phyloP scores from a whole-genome alignment of 2,113 vertebrate species.

The Cervus canadensis region DNA sequence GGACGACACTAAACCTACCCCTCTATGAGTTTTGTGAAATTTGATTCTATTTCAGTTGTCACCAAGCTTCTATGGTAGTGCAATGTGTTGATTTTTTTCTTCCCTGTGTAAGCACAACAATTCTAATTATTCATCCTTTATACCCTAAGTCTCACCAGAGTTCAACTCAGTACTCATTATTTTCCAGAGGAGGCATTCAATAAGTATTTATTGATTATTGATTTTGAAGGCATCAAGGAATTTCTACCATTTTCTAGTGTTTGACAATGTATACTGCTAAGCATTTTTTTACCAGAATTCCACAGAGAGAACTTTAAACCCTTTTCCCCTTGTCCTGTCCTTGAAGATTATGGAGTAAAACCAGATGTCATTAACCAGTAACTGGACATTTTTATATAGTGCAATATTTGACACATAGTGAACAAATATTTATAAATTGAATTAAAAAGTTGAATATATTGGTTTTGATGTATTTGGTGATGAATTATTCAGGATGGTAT shows the following conservation, averaged over 20 bases:
- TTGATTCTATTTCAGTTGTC: not conserved
- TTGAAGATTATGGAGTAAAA: not conserved
- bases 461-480: constrained; percentile 16
- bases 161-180: not conserved
- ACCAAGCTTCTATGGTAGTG: not conserved
- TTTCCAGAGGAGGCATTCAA: not conserved
- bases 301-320: not conserved
- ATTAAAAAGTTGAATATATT: not conserved
- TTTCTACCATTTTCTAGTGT: not conserved
- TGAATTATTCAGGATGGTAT: constrained; percentile 14
- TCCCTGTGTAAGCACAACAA: not conserved
- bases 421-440: constrained; percentile 7
- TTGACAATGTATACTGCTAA: not conserved
- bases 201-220: not conserved
- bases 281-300: not conserved
- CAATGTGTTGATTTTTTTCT: not conserved
- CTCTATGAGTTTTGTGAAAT: not conserved
- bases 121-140: not conserved
- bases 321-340: not conserved
- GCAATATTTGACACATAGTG: not conserved
- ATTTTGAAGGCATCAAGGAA: constrained; percentile 8
- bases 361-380: not conserved
- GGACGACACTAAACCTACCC: not conserved
- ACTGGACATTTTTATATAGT: not conserved
- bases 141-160: not conserved